Conservation (phyloP, 2,888 invertebrate species). For the Theretra japonica region DNA sequence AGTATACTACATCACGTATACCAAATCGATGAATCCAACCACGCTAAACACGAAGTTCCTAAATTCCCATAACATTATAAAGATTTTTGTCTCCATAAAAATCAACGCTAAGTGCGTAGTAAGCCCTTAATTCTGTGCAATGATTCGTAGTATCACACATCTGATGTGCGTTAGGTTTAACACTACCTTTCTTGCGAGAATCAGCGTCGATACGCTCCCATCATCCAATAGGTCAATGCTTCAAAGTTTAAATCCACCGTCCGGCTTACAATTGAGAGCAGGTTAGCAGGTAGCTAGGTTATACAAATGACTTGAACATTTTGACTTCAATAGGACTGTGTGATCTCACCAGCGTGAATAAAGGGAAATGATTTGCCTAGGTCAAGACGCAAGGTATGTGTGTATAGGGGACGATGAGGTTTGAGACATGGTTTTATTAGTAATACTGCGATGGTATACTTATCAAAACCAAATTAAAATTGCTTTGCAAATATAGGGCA, state of each 20-base stretch:
- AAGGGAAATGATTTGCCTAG: neutral
- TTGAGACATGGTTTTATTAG: no score
- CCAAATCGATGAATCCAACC: no score
- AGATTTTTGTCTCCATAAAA: neutral
- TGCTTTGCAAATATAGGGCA: no score
- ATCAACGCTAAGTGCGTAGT: neutral
- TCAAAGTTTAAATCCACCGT: conserved; percentile 1
- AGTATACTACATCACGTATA: no score
- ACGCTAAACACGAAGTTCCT: no score
- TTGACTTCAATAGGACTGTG: neutral
- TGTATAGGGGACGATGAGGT: neutral
- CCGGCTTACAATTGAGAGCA: neutral
- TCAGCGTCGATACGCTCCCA: neutral
- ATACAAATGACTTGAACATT: conserved; percentile 11
- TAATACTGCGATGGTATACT: no score
- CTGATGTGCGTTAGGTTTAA: neutral
- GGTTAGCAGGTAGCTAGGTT: conserved; percentile 17
- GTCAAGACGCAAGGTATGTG: neutral
- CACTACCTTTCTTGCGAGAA: neutral
- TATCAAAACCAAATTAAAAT: no score
- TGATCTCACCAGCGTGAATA: neutral
- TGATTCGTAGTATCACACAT: neutral
- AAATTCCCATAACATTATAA: no score
- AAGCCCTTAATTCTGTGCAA: neutral
- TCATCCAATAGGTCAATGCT: conserved; percentile 3